These are phyloP conservation scores for Drosophila putrida DNA, from an alignment of 2,888 invertebrate genomes.

Conservation along the genomic window DNA sequence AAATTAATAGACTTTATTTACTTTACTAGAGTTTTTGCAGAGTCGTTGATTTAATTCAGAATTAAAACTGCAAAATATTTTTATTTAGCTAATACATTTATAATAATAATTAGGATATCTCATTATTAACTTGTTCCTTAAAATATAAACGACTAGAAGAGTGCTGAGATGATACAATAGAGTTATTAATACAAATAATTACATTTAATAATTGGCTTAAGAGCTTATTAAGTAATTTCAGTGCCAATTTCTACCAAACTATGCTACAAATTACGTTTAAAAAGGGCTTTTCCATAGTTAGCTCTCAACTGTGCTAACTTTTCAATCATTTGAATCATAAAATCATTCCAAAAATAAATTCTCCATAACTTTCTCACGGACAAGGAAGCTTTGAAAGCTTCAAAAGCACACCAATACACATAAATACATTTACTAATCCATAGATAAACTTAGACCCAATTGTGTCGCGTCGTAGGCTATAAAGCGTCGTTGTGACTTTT, in stretches of 20 bases:
- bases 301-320: constrained; percentile 6
- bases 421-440: constrained; percentile 12
- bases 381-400: constrained; percentile 14
- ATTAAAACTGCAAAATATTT: not conserved
- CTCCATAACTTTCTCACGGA: constrained; percentile 35
- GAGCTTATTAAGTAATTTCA: constrained; percentile 22
- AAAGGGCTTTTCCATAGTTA: constrained; percentile 8
- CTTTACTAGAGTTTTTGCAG: constrained; percentile 10
- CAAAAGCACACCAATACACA: constrained; percentile 22
- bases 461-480: constrained; percentile 76
- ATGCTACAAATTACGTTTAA: constrained; percentile 10
- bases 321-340: constrained; percentile 35
- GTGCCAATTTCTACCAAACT: constrained; percentile 19
- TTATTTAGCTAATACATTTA: not conserved
- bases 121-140: constrained; percentile 7
- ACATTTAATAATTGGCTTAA: constrained; percentile 27
- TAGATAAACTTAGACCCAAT: constrained; percentile 72
- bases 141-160: constrained; percentile 61
- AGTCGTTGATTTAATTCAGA: constrained; percentile 33
- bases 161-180: constrained; percentile 61
- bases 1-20: constrained; percentile 11
- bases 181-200: constrained; percentile 32
- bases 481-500: constrained; percentile 83
- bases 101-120: constrained; percentile 7
- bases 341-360: constrained; percentile 71